Evolutionary conservation across 2,797 vertebrate genomes (phyloP).

Genomic region (Cygnus olor): DNA sequence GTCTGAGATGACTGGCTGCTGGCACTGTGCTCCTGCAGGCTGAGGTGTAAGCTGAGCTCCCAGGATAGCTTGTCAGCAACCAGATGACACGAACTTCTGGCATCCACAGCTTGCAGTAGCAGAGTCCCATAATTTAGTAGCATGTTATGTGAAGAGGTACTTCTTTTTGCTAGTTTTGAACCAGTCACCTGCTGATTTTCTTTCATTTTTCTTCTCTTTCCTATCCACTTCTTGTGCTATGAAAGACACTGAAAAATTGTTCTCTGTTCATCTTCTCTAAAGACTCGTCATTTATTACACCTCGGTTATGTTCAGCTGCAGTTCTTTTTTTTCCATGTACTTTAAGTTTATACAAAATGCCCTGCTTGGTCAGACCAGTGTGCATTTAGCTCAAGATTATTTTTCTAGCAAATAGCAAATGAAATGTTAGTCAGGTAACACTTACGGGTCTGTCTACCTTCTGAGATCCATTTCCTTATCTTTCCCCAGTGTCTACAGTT

Average conservation of each 20-base stretch:
- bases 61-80: not conserved
- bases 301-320: not conserved
- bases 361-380: not conserved
- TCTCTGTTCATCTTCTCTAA: not conserved
- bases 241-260: not conserved
- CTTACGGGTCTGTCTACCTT: not conserved
- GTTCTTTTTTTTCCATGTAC: not conserved
- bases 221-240: not conserved
- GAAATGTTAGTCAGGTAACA: not conserved
- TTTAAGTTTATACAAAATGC: not conserved
- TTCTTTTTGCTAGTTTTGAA: not conserved
- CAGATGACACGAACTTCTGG: not conserved
- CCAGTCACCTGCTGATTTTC: not conserved
- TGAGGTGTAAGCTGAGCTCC: not conserved
- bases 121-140: not conserved
- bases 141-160: not conserved
- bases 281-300: not conserved
- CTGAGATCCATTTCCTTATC: not conserved
- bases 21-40: not conserved
- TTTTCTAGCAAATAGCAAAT: not conserved
- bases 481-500: not conserved
- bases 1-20: not conserved
- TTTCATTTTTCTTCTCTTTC: not conserved
- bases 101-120: not conserved
- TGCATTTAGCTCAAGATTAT: not conserved